phyloP scores from a whole-genome alignment of 2,113 vertebrate species.

The Stigmatopora argus region DNA sequence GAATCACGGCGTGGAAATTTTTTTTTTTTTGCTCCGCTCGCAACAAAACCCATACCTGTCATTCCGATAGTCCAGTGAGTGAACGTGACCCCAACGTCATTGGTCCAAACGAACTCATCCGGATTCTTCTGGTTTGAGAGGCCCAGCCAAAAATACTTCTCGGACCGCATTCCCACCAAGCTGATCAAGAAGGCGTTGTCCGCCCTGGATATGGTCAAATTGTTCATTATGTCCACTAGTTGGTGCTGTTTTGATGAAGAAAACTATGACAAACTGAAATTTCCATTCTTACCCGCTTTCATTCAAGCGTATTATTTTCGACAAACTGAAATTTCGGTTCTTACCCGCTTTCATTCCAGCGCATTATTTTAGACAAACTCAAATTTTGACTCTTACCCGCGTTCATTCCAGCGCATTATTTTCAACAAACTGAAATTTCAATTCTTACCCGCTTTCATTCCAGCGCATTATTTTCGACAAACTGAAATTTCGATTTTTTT shows the following conservation, averaged over 20 bases:
- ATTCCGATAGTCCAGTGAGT: constrained; percentile 82
- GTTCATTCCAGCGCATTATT: too few species aligned
- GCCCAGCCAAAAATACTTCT: constrained; percentile 88
- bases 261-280: not conserved
- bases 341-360: too few species aligned
- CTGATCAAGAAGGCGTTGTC: constrained; percentile 92
- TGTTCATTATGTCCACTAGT: not conserved
- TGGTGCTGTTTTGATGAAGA: not conserved
- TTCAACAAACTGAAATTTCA: too few species aligned
- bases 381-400: too few species aligned
- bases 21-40: not conserved
- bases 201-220: constrained; percentile 63
- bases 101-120: constrained; percentile 79
- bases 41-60: constrained; percentile 44
- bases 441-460: too few species aligned
- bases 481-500: too few species aligned
- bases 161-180: constrained; percentile 79
- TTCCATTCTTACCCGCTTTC: too few species aligned
- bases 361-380: too few species aligned
- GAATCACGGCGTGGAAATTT: not conserved
- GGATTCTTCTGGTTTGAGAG: constrained; percentile 77
- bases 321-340: too few species aligned
- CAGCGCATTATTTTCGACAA: not conserved
- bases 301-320: too few species aligned
- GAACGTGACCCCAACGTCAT: constrained; percentile 68